These are phyloP conservation scores for Tinea trinotella DNA, from an alignment of 2,888 invertebrate genomes.

Conservation along the genomic window DNA sequence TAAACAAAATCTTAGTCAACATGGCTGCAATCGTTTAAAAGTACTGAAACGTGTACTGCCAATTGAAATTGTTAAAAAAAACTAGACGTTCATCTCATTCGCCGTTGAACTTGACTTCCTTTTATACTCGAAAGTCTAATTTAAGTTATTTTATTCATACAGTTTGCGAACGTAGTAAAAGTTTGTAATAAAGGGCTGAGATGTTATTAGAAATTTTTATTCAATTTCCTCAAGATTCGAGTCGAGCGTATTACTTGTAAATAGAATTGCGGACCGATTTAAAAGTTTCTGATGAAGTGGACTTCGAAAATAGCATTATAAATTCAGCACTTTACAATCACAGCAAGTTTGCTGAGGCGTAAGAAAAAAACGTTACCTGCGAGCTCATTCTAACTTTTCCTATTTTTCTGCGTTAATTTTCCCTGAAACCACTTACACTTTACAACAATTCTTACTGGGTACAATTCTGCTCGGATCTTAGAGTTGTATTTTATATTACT, in stretches of 20 bases:
- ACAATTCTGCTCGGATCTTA: constrained; percentile 49
- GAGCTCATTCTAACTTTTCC: constrained; percentile 72
- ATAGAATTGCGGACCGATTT: constrained; percentile 61
- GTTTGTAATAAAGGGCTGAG: constrained; percentile 9
- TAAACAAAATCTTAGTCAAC: too few relatives aligned
- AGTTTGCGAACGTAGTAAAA: constrained; percentile 6
- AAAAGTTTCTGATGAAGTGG: constrained; percentile 67
- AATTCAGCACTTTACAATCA: constrained; percentile 72
- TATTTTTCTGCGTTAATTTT: constrained; percentile 72
- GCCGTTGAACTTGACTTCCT: background rate
- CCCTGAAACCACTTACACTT: constrained; percentile 70
- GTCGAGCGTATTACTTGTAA: constrained; percentile 45
- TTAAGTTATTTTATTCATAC: constrained; percentile 6
- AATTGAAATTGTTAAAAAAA: too few relatives aligned
- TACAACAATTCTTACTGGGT: constrained; percentile 57
- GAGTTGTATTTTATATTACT: constrained; percentile 67
- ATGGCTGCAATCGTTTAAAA: too few relatives aligned
- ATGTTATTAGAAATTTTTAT: constrained; percentile 13
- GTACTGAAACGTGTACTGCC: too few relatives aligned
- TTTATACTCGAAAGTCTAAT: background rate
- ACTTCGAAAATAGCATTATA: constrained; percentile 71
- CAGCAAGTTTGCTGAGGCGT: constrained; percentile 56
- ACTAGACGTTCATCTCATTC: too few relatives aligned
- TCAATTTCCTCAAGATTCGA: constrained; percentile 8
- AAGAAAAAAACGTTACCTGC: constrained; percentile 52